phyloP scores from a whole-genome alignment of 2,888 invertebrate species.

The Macaria liturata region DNA sequence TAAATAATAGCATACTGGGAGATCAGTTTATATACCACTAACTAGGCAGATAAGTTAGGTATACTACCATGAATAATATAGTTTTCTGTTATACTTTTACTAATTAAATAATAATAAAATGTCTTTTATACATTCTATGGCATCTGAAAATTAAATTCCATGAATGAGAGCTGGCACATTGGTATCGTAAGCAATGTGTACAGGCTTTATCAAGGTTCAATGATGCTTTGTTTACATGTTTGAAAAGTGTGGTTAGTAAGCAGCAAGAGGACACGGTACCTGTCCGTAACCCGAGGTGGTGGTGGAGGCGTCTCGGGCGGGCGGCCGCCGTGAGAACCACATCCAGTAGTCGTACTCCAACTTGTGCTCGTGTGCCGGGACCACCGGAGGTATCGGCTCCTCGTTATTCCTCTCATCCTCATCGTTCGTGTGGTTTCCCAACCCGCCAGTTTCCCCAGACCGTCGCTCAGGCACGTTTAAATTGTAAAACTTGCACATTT shows the following conservation, averaged over 20 bases:
- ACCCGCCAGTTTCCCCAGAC: slow-evolving; percentile 64
- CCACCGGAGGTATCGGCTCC: slow-evolving; percentile 69
- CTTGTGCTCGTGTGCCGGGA: slow-evolving; percentile 94
- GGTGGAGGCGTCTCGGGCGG: slow-evolving; percentile 69
- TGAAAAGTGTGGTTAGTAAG: neutral
- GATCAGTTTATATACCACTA: no score
- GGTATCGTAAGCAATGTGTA: neutral
- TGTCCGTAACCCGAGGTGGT: slow-evolving; percentile 77
- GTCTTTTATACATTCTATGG: no score
- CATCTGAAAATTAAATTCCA: neutral
- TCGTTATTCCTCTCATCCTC: slow-evolving; percentile 69
- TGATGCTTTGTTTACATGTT: slow-evolving; percentile 30
- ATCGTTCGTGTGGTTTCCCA: slow-evolving; percentile 64
- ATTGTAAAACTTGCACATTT: slow-evolving; percentile 83
- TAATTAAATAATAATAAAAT: no score
- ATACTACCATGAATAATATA: no score
- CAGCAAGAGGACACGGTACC: slow-evolving; percentile 44
- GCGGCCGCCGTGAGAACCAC: slow-evolving; percentile 89
- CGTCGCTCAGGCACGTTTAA: slow-evolving; percentile 81
- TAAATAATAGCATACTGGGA: no score
- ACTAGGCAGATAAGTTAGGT: no score
- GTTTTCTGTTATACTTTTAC: no score
- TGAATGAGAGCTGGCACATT: no score
- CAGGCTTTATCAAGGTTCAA: slow-evolving; percentile 1
- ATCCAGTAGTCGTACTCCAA: slow-evolving; percentile 96